Percentiles rank a stretch among this genome's conserved stretches.
Evolutionary conservation across 2,797 vertebrate genomes (phyloP).

Genomic region (Tapirus indicus): DNA sequence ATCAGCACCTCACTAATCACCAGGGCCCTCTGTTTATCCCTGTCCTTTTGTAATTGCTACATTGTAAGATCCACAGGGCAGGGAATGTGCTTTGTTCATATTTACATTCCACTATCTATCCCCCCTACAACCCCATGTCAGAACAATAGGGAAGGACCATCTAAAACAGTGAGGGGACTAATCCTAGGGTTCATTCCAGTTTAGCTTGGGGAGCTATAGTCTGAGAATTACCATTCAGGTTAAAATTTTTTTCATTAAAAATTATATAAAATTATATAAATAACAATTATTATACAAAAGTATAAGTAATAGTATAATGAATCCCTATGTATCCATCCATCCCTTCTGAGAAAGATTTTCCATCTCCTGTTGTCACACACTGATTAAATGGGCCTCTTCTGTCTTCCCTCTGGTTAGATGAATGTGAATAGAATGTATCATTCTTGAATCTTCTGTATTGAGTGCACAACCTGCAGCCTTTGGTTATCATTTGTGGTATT

Average conservation of each 20-base stretch:
- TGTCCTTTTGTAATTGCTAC: not conserved
- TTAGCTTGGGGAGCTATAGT: not conserved
- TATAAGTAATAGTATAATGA: constrained; percentile 7
- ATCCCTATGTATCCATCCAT: not conserved
- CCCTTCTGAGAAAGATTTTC: constrained; percentile 30
- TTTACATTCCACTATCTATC: not conserved
- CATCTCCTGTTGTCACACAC: not conserved
- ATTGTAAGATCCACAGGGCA: constrained; percentile 1
- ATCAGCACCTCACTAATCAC: not conserved
- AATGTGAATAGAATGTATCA: not conserved
- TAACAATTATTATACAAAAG: not conserved
- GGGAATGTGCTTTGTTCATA: not conserved
- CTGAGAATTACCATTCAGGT: constrained; percentile 16
- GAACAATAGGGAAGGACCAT: not conserved
- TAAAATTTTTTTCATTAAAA: constrained; percentile 36
- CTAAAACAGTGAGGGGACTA: not conserved
- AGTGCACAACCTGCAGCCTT: not conserved
- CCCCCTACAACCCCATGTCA: not conserved
- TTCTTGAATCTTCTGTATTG: constrained; percentile 28
- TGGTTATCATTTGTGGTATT: constrained; percentile 17
- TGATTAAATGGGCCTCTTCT: not conserved
- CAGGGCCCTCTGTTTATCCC: not conserved
- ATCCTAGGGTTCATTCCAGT: not conserved
- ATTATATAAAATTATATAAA: not conserved
- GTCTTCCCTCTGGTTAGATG: not conserved